Conservation (phyloP, 2,797 vertebrate genomes). For the Ispidina picta region DNA sequence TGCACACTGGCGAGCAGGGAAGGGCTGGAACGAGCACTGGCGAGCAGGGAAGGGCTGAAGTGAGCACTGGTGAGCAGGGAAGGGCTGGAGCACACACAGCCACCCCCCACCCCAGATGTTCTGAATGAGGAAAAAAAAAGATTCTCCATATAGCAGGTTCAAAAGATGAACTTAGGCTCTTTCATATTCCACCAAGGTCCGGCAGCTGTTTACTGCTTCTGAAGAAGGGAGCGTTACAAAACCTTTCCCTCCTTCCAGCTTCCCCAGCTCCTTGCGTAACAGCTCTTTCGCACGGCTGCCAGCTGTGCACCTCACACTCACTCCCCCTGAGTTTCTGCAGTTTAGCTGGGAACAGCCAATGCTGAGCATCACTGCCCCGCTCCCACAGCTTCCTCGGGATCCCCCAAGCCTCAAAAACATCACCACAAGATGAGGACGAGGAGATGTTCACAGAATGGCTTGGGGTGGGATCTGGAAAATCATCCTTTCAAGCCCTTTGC, state of each 20-base stretch:
- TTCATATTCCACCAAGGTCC: neutral
- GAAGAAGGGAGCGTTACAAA: neutral
- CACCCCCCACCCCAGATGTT: neutral
- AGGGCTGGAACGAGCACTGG: neutral
- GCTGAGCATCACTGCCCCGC: neutral
- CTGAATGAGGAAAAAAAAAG: neutral
- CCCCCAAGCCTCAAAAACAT: neutral
- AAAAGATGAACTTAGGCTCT: neutral
- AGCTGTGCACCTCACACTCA: rapidly evolving
- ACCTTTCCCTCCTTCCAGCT: neutral
- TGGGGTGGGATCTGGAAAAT: neutral
- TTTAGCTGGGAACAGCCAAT: rapidly evolving
- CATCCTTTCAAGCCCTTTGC: neutral
- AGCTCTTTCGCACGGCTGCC: rapidly evolving
- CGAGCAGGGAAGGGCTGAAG: too few relatives aligned
- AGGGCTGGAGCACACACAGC: neutral
- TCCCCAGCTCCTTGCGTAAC: neutral
- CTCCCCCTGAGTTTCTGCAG: neutral
- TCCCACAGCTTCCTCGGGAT: neutral
- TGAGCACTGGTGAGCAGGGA: neutral
- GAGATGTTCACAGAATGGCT: neutral
- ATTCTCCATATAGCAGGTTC: constrained; percentile 5
- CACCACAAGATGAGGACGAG: neutral
- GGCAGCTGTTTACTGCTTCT: neutral
- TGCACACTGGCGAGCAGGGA: neutral